Evolutionary conservation across 92 coral and sea anemone species (phyloP), one percentile per base, ranked within the genome.

Genomic region (Hydrozoanthus gracilis): DNA sequence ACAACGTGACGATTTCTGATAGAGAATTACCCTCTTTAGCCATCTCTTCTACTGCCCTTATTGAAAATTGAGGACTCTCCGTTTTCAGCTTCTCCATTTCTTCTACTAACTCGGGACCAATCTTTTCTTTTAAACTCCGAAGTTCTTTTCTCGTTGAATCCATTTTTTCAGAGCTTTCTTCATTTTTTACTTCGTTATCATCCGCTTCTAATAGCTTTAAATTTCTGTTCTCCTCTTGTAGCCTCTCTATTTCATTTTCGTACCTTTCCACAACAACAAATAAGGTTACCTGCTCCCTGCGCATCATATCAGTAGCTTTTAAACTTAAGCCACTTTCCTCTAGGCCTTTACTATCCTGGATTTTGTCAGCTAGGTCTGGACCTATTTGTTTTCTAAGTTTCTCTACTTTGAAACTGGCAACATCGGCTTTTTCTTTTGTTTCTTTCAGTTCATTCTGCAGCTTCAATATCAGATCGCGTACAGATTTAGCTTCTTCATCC

Each of bases 371-470:
- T 45, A 93, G 77, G 7, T 85, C 85, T 61, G 72, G 66, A 39
- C 96, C 83, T n/a, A 91, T 50, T 16, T 78, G 87, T 64, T 84
- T 58, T 7, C 86, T 73, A n/a, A 93, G 79, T 2, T 78, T 48
- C 50, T 82, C 79, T 8, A 93, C 49, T 39, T 83, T 84, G 62
- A 72, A 58, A 27, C 86, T 78, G 4, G 82, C 71, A 10, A 77
- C 74, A 3, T 87, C 74, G 58, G 88, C 87, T 51, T 93, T 90
- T 14, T 62, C 61, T 51, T 86, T 65, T 44, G 89, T 67, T 70
- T 93, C 90, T 72, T 79, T 72, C 10, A 88, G 78, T 49, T 91
- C 91, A n/a, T 66, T 84, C 71, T 87, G 89, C 48, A 71, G 83
- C 8, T 93, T 79, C 58, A 69, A 65, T 35, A 68, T 58, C 76